These are phyloP conservation scores for Lepilemur ruficaudatus DNA, from an alignment of 2,797 vertebrate species.

Conservation along the genomic window DNA sequence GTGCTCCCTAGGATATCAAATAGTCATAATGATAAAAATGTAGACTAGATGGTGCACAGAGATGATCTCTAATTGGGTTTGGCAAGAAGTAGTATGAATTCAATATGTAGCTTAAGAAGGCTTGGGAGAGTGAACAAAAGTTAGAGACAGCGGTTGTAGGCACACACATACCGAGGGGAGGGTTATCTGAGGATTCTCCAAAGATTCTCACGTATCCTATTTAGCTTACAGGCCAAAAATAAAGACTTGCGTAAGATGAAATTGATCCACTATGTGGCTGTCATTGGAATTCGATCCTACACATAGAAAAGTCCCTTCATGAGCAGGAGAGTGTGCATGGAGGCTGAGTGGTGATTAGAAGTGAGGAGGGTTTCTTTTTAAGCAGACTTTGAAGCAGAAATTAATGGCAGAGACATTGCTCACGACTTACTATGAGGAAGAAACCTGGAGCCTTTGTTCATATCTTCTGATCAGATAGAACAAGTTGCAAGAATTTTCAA, in stretches of 20 bases:
- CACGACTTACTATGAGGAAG: neutral
- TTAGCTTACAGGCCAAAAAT: conserved; percentile 61
- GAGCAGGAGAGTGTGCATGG: neutral
- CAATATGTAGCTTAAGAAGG: neutral
- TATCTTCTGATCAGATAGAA: neutral
- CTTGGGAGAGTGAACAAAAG: neutral
- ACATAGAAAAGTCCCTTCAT: neutral
- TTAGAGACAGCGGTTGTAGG: neutral
- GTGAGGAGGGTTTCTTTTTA: neutral
- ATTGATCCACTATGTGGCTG: conserved; percentile 9
- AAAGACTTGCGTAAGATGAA: conserved; percentile 32
- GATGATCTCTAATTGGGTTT: neutral
- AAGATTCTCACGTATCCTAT: conserved; percentile 25
- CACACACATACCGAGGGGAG: fast-evolving
- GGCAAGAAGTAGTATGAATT: neutral
- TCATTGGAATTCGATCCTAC: conserved; percentile 45
- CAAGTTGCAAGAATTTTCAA: neutral
- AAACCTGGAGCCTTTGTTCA: neutral
- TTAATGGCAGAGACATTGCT: neutral
- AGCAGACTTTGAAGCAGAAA: conserved; percentile 12
- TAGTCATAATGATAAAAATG: neutral
- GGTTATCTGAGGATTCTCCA: neutral
- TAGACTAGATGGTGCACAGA: neutral
- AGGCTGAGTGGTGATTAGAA: neutral
- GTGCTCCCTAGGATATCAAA: neutral